Evolutionary conservation across 1,140 invertebrate species (phyloP), one percentile per base, ranked within the genome.

Genomic region (Gonioctena quinquepunctata): DNA sequence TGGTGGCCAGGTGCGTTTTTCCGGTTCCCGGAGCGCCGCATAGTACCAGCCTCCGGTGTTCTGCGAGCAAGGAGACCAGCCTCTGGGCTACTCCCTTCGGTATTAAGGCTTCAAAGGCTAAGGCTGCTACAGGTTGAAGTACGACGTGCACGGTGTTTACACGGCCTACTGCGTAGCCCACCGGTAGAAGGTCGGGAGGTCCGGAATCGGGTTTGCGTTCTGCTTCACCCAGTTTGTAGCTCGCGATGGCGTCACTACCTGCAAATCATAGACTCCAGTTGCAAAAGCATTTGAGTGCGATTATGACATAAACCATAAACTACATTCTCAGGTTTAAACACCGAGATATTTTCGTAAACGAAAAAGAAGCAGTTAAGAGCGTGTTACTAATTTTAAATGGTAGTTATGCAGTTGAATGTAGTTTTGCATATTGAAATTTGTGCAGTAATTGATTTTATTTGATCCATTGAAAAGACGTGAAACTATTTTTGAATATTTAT

Each of bases 11-110:
- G 80, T 98, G 98, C 3, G 96, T 97, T 83, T 99, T 99, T 4
- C 98, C 97, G 0, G 96, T 99, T 26, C 97, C 97, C 80, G 94
- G 96, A 1, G 97, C 96, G 0, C 98, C 98, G 86, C 96, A 98
- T 2, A 99, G 84, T 56, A 99, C 97, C 25, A 99, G 91, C 18
- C 97, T 86, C 28, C 96, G 86, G 84, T 99, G 96, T 80, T 99
- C 96, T 21, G 92, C 91, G 56, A 99, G 83, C 49, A 98, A 85
- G 3, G 94, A 85, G 59, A 87, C 87, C 73, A 86, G 86, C 82
- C 96, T 90, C 85, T 98, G 95, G 60, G 98, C 91, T 75, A 99
- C 96, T 71, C 95, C 94, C 84, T 96, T 95, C 66, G 97, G 97
- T 83, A 99, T 98, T 48, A 99, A 87, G 19, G 95, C 97, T 82